Percentiles rank a stretch among this genome's conserved stretches.
phyloP scores from a whole-genome alignment of 2,888 invertebrate species.

The Cyrtodaria siliqua region DNA sequence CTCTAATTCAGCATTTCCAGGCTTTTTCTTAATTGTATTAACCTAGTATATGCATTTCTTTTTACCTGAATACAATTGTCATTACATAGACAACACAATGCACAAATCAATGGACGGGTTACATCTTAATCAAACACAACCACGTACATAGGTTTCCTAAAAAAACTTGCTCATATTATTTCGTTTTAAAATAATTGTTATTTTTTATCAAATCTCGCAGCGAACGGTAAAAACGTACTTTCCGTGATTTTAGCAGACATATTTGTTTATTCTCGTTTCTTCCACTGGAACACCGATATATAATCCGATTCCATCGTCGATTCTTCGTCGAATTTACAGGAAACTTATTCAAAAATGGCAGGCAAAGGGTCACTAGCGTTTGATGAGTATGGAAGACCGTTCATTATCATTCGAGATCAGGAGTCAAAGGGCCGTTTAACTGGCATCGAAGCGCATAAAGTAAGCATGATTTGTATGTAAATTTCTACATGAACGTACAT shows the following conservation, averaged over 20 bases:
- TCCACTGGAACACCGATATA: not conserved
- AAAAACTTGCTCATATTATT: too few relatives aligned
- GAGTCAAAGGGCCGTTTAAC: conserved; percentile 97
- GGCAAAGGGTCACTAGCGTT: conserved; percentile 90
- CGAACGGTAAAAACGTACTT: conserved; percentile 13
- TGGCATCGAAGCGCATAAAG: conserved; percentile 99
- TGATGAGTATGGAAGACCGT: conserved; percentile 99
- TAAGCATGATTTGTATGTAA: conserved; percentile 85
- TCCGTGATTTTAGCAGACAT: conserved; percentile 24
- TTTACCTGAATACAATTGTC: too few relatives aligned
- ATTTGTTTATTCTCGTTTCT: conserved; percentile 41
- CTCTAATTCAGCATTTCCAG: too few relatives aligned
- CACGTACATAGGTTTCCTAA: too few relatives aligned
- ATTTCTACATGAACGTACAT: conserved; percentile 9
- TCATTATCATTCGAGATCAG: conserved; percentile 98
- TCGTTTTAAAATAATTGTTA: too few relatives aligned
- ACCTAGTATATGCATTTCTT: too few relatives aligned
- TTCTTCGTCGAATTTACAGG: not conserved
- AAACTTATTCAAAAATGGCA: conserved; percentile 30
- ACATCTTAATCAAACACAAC: too few relatives aligned
- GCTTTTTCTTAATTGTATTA: too few relatives aligned
- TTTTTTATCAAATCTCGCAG: conserved; percentile 15
- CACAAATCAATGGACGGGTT: too few relatives aligned
- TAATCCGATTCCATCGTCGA: not conserved
- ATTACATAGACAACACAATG: too few relatives aligned